Conservation (phyloP, 2,888 invertebrate genomes). For the Microdon myrmicae region DNA sequence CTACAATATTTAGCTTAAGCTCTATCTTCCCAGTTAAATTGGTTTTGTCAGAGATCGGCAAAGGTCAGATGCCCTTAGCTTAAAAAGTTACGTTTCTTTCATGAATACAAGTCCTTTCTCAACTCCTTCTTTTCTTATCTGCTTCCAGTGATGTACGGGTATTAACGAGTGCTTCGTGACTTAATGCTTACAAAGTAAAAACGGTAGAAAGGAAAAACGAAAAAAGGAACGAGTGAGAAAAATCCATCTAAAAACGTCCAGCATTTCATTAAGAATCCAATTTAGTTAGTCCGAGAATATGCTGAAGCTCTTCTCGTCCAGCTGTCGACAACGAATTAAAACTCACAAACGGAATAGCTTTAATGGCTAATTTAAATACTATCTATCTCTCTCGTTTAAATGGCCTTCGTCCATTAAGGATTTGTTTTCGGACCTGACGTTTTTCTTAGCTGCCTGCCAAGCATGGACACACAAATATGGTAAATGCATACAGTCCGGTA, state of each 20-base stretch:
- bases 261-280: slow-evolving; percentile 29
- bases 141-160: slow-evolving; percentile 2
- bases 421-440: neutral
- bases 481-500: slow-evolving; percentile 13
- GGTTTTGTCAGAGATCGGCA: slow-evolving; percentile 14
- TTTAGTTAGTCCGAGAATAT: slow-evolving; percentile 25
- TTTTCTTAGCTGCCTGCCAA: neutral
- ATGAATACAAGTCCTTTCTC: slow-evolving; percentile 38
- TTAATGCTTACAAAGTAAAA: slow-evolving; percentile 10
- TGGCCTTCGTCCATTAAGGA: slow-evolving; percentile 10
- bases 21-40: slow-evolving; percentile 33
- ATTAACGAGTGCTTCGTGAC: slow-evolving; percentile 26
- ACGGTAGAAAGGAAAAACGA: neutral
- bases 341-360: slow-evolving; percentile 32
- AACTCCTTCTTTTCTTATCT: slow-evolving; percentile 6
- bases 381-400: slow-evolving; percentile 14
- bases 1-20: slow-evolving; percentile 22
- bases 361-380: slow-evolving; percentile 47
- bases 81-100: slow-evolving; percentile 35
- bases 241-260: slow-evolving; percentile 39
- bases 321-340: slow-evolving; percentile 18
- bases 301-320: slow-evolving; percentile 13
- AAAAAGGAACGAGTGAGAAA: slow-evolving; percentile 4
- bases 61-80: neutral
- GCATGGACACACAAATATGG: slow-evolving; percentile 15